These are phyloP conservation scores for Entomyzon cyanotis DNA, from an alignment of 2,113 vertebrate genomes.

Conservation along the genomic window DNA sequence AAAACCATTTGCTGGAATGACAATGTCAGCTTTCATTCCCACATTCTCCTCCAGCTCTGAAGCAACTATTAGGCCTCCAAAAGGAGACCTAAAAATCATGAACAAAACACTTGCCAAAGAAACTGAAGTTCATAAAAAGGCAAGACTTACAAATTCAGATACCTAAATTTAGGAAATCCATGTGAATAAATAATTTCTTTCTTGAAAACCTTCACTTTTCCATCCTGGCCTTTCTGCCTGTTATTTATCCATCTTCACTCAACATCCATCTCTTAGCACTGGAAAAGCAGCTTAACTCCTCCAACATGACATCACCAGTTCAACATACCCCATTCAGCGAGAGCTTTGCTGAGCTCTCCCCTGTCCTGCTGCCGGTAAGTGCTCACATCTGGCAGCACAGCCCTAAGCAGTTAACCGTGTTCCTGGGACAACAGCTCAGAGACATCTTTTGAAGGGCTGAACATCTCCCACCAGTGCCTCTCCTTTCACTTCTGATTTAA, in stretches of 20 bases:
- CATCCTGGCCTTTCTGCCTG: background rate
- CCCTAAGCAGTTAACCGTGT: background rate
- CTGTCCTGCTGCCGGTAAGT: background rate
- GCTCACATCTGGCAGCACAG: background rate
- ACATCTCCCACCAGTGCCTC: background rate
- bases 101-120: background rate
- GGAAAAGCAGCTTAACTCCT: background rate
- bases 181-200: background rate
- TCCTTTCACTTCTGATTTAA: constrained; percentile 1
- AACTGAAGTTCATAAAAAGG: background rate
- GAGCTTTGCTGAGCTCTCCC: background rate
- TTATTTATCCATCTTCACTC: background rate
- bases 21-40: constrained; percentile 39
- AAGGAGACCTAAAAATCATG: background rate
- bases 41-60: constrained; percentile 18
- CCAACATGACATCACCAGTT: background rate
- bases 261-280: background rate
- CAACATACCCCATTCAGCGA: rapidly evolving
- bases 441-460: background rate
- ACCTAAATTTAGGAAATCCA: background rate
- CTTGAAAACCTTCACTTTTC: background rate
- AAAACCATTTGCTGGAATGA: background rate
- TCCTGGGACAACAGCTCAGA: background rate
- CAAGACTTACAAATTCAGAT: background rate
- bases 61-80: background rate